Evolutionary conservation across 2,888 invertebrate species (phyloP), one percentile per base, ranked within the genome.

Genomic region (Apodemia hepburni): DNA sequence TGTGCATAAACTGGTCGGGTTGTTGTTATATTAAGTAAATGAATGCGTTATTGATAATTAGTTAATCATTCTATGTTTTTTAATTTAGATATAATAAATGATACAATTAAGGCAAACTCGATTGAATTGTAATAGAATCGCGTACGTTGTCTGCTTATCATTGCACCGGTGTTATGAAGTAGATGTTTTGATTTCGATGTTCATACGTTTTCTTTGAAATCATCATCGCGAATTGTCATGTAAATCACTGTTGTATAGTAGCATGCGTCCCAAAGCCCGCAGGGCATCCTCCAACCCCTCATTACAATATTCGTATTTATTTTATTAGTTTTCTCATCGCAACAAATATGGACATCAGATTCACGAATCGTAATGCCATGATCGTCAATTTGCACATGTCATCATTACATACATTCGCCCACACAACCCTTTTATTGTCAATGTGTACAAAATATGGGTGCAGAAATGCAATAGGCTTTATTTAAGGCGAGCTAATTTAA

Each of bases 251-350:
- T 82, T 79, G 78, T 79, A 78, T 79, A 84, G 84, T 84, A 85
- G 92, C 92, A 92, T 92, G 92, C 86, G 87, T 83, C 84, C 85
- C 81, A 80, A 81, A 78, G 87, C 87, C 88, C 82, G 84, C 85
- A 85, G 92, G 92, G 92, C 90, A 84, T 91, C 92, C 93, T 92
- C 92, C 93, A 92, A 92, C 92, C 92, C 91, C 86, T 83, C 87
- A 85, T 87, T 78, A 81, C 78, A 73, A 73, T 70, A 75, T 81
- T 85, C 79, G 82, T 84, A 79, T 83, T 84, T 80, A 79, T 79
- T 85, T 83, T 84, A 78, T 84, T 84, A 81, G 82, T 80, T 81
- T 78, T 82, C 84, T 83, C 80, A 80, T 82, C 73, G 77, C 77
- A 78, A 78, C 79, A 76, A 77, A 77, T 73, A 73, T 75, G 73